These are phyloP conservation scores for Anhinga anhinga DNA, from an alignment of 2,113 vertebrate species.

Conservation along the genomic window DNA sequence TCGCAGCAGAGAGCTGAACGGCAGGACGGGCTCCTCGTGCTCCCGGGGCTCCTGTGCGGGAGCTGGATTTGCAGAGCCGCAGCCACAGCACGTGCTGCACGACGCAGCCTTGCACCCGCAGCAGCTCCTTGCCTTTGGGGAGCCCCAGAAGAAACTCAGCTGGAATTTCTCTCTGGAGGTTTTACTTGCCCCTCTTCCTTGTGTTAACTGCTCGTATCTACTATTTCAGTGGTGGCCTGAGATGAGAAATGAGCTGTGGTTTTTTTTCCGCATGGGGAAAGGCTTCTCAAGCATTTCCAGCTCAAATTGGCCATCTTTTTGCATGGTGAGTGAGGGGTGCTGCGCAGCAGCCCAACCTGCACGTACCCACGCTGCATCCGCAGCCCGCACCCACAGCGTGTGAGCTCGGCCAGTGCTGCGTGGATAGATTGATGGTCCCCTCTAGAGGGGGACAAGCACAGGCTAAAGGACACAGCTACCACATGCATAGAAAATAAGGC, in stretches of 20 bases:
- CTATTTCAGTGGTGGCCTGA: not conserved
- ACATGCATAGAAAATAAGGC: fast-evolving
- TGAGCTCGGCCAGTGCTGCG: fast-evolving
- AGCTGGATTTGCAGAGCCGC: not conserved
- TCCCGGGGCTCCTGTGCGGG: fast-evolving
- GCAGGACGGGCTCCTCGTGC: fast-evolving
- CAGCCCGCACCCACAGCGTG: fast-evolving
- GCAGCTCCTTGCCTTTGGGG: not conserved
- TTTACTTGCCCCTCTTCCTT: conserved; percentile 20
- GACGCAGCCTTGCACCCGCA: fast-evolving
- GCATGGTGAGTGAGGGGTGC: not conserved
- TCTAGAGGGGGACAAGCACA: not conserved
- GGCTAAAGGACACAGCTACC: not conserved
- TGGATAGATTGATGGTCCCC: fast-evolving
- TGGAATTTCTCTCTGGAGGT: conserved; percentile 32
- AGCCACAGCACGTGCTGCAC: not conserved
- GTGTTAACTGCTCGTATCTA: not conserved
- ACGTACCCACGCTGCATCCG: fast-evolving
- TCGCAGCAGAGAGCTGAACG: fast-evolving
- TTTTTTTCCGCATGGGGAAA: not conserved
- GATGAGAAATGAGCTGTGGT: not conserved
- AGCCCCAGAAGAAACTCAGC: not conserved
- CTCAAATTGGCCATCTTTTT: fast-evolving
- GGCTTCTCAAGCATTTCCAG: not conserved
- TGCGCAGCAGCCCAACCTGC: fast-evolving